Percentiles rank a stretch among this genome's conserved stretches.
These are phyloP conservation scores for Subacronicta megacephala DNA, from an alignment of 2,888 invertebrate genomes.

Conservation along the genomic window DNA sequence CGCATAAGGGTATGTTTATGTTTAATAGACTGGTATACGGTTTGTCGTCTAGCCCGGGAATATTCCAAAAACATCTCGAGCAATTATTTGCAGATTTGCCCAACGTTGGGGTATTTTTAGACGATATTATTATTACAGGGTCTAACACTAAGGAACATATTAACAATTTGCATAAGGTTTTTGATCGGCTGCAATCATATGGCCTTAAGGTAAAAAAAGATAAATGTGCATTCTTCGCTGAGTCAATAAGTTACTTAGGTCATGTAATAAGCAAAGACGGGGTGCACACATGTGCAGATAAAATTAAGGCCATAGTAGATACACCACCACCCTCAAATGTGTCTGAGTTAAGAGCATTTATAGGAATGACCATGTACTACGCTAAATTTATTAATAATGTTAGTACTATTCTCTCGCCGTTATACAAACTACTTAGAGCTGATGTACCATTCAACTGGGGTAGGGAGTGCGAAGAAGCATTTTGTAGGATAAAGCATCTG, in stretches of 20 bases:
- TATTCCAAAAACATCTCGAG: constrained; percentile 43
- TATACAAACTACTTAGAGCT: too few relatives aligned
- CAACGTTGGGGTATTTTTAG: constrained; percentile 35
- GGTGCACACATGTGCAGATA: too few relatives aligned
- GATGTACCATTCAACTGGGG: too few relatives aligned
- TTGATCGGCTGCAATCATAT: neutral
- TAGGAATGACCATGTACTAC: neutral
- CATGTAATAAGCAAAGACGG: too few relatives aligned
- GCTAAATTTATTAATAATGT: neutral
- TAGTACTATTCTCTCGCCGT: neutral
- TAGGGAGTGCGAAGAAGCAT: too few relatives aligned
- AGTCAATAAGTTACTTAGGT: neutral
- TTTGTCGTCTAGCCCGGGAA: constrained; percentile 30
- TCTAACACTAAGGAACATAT: neutral
- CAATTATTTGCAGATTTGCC: constrained; percentile 44
- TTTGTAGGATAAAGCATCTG: too few relatives aligned
- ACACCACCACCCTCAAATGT: neutral
- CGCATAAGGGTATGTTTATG: constrained; percentile 36
- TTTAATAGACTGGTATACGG: constrained; percentile 36
- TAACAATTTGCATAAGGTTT: neutral
- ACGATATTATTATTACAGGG: too few relatives aligned
- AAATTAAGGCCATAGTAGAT: neutral
- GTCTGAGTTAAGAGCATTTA: neutral
- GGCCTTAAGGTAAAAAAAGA: neutral
- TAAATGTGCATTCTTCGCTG: neutral